These are phyloP conservation scores for Sitophilus oryzae DNA, from an alignment of 1,140 invertebrate genomes.

Conservation along the genomic window DNA sequence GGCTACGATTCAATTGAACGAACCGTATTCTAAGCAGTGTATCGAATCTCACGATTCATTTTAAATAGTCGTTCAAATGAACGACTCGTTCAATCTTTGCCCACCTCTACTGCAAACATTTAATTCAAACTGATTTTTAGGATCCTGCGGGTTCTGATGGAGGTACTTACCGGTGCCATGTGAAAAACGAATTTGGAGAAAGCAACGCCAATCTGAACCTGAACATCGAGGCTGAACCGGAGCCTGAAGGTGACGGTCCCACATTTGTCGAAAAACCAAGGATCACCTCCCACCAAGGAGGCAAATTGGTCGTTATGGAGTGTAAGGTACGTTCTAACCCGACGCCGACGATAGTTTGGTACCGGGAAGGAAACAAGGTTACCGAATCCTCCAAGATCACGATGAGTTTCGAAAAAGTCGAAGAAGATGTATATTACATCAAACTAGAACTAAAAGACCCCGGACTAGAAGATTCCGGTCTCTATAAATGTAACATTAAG, in stretches of 20 bases:
- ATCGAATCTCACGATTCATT: no score
- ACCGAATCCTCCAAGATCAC: slow-evolving; percentile 75
- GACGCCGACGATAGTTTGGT: slow-evolving; percentile 92
- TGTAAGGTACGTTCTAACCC: slow-evolving; percentile 92
- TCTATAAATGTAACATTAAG: slow-evolving; percentile 98
- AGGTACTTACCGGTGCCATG: slow-evolving; percentile 95
- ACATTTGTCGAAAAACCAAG: slow-evolving; percentile 97
- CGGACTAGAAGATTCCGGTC: slow-evolving; percentile 87
- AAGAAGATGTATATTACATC: slow-evolving; percentile 82
- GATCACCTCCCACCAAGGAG: slow-evolving; percentile 90
- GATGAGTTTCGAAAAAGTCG: slow-evolving; percentile 66
- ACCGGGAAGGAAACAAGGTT: slow-evolving; percentile 70
- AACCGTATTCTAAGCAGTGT: no score
- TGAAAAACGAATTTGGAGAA: slow-evolving; percentile 94
- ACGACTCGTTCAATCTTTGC: no score
- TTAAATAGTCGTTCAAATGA: no score
- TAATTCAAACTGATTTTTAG: no score
- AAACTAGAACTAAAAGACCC: slow-evolving; percentile 89
- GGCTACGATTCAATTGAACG: no score
- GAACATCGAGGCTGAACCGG: slow-evolving; percentile 93
- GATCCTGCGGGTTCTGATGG: slow-evolving; percentile 92
- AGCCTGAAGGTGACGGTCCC: slow-evolving; percentile 88
- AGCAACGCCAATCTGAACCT: slow-evolving; percentile 97
- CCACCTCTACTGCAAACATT: no score
- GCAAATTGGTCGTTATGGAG: slow-evolving; percentile 96